phyloP scores from a whole-genome alignment of 2,797 vertebrate genomes.

The Sebastes ruberrimus region DNA sequence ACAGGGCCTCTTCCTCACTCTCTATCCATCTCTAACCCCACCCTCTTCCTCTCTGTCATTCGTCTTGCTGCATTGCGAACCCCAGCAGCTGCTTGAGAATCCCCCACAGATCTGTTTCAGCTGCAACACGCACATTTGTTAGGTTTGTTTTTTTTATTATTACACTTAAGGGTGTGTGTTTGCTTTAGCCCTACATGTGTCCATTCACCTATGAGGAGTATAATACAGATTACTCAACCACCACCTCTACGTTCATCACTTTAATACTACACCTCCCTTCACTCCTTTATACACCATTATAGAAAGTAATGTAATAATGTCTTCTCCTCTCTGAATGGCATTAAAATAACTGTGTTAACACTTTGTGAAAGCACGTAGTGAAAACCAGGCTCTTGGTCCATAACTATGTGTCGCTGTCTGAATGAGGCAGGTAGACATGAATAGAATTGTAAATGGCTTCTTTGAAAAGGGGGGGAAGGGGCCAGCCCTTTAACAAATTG shows the following conservation, averaged over 20 bases:
- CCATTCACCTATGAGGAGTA: background rate
- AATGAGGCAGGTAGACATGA: slow-evolving; percentile 71
- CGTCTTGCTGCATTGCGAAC: slow-evolving; percentile 66
- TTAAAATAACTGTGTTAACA: slow-evolving; percentile 38
- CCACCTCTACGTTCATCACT: background rate
- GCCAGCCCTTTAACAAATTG: slow-evolving; percentile 70
- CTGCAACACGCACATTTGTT: slow-evolving; percentile 44
- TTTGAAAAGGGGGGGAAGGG: slow-evolving; percentile 60
- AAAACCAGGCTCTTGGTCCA: slow-evolving; percentile 28
- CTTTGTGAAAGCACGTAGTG: slow-evolving; percentile 20
- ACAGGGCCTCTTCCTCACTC: background rate
- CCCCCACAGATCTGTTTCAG: slow-evolving; percentile 60
- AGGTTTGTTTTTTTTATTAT: background rate
- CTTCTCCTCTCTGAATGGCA: slow-evolving; percentile 24
- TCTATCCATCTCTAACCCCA: slow-evolving; percentile 20
- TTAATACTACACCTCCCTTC: background rate
- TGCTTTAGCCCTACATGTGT: background rate
- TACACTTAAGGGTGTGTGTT: background rate
- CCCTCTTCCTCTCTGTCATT: slow-evolving; percentile 47
- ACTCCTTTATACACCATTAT: slow-evolving; percentile 7
- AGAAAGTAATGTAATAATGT: slow-evolving; percentile 9
- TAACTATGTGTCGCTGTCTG: slow-evolving; percentile 41
- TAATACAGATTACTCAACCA: background rate
- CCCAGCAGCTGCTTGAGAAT: slow-evolving; percentile 54
- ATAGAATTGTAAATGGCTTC: slow-evolving; percentile 69